phyloP scores from a whole-genome alignment of 1,140 invertebrate species.

The Papilio glaucus region DNA sequence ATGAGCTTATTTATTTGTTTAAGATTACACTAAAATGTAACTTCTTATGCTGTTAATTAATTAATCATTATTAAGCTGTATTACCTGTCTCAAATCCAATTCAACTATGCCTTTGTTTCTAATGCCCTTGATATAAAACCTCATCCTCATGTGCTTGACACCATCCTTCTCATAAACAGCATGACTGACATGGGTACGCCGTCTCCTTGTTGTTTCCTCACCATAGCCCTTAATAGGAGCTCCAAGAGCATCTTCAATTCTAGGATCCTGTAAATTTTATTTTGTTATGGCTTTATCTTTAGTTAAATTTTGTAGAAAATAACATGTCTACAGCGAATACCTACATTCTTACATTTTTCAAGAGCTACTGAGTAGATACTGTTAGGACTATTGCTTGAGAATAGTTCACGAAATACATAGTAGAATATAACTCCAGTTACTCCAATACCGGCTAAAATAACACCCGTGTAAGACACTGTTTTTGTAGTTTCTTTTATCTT shows the following conservation, averaged over 20 bases:
- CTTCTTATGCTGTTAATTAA: background rate
- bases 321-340: slow-evolving; percentile 41
- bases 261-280: slow-evolving; percentile 82
- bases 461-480: slow-evolving; percentile 90
- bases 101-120: slow-evolving; percentile 91
- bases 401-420: slow-evolving; percentile 92
- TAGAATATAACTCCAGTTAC: slow-evolving; percentile 92
- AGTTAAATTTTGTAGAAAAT: background rate
- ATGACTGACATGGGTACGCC: slow-evolving; percentile 89
- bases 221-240: slow-evolving; percentile 94
- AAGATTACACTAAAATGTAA: background rate
- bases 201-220: slow-evolving; percentile 91
- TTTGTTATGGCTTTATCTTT: background rate
- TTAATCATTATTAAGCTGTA: background rate
- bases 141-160: slow-evolving; percentile 91
- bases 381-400: slow-evolving; percentile 93
- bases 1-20: too few species aligned
- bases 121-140: slow-evolving; percentile 94
- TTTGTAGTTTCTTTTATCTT: slow-evolving; percentile 95
- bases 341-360: slow-evolving; percentile 87
- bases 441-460: slow-evolving; percentile 91
- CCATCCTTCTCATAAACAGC: slow-evolving; percentile 89
- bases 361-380: slow-evolving; percentile 92
- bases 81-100: slow-evolving; percentile 93
- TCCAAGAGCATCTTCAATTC: slow-evolving; percentile 90